Evolutionary conservation across 2,113 vertebrate genomes (phyloP).

Genomic region (Talpa occidentalis): DNA sequence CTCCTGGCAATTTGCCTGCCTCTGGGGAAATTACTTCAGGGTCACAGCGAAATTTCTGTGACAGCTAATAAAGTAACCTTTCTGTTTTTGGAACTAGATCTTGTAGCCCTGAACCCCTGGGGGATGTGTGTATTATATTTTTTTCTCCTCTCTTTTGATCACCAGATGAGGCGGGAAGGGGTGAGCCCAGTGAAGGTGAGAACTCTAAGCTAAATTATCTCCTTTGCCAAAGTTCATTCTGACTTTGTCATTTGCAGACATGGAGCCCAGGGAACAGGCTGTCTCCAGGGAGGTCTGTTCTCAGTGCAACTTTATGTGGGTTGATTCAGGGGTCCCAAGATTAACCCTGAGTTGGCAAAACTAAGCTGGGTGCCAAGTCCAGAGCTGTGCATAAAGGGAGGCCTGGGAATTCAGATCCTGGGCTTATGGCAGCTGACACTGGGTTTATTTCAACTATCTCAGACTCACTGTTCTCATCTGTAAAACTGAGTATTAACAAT

Average conservation of each 20-base stretch:
- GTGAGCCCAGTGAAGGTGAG: neutral
- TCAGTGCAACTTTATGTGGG: neutral
- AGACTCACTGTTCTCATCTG: neutral
- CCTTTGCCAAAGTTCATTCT: neutral
- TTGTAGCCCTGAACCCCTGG: neutral
- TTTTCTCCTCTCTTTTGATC: neutral
- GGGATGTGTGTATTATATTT: neutral
- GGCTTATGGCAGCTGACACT: neutral
- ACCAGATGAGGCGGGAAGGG: slow-evolving; percentile 27
- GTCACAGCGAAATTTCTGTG: slow-evolving; percentile 72
- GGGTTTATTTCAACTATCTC: neutral
- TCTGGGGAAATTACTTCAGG: slow-evolving; percentile 75
- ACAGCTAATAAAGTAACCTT: slow-evolving; percentile 75
- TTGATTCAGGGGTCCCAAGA: neutral
- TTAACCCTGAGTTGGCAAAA: neutral
- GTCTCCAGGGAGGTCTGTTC: neutral
- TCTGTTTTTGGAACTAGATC: slow-evolving; percentile 69
- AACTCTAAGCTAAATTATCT: neutral
- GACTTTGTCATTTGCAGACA: neutral
- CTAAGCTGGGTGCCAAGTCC: rapidly evolving
- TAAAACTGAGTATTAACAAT: neutral
- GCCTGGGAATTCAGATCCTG: rapidly evolving
- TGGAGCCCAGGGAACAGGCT: neutral
- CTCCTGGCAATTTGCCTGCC: slow-evolving; percentile 66
- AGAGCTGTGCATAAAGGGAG: neutral